Evolutionary conservation across 2,113 vertebrate species (phyloP).

Genomic region (Pseudopodoces humilis): DNA sequence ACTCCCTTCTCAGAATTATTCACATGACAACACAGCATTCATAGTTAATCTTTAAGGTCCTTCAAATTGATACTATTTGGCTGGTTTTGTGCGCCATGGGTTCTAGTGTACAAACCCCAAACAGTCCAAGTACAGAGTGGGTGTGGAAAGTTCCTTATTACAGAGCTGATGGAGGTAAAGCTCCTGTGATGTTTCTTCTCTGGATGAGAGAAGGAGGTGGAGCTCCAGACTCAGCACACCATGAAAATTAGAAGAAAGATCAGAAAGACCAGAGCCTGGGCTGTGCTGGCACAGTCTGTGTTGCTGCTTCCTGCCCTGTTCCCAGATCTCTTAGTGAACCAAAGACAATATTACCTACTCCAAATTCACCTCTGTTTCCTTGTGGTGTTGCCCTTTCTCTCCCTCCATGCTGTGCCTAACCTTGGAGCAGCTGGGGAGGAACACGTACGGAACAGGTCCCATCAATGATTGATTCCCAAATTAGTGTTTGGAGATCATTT

Average conservation of each 20-base stretch:
- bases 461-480: neutral
- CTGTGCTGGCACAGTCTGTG: neutral
- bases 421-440: neutral
- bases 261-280: neutral
- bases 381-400: neutral
- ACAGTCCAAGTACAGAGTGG: neutral
- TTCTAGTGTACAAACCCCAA: neutral
- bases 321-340: neutral
- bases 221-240: neutral
- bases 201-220: neutral
- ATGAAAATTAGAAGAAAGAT: neutral
- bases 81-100: neutral
- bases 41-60: neutral
- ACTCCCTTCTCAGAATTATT: neutral
- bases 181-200: neutral
- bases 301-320: neutral
- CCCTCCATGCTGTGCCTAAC: neutral
- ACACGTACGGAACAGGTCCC: fast-evolving
- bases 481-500: neutral
- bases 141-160: neutral
- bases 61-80: neutral
- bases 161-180: neutral
- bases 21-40: neutral
- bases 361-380: neutral
- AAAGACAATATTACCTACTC: neutral